Conservation (phyloP, 2,888 invertebrate species). For the Sisyra nigra region DNA sequence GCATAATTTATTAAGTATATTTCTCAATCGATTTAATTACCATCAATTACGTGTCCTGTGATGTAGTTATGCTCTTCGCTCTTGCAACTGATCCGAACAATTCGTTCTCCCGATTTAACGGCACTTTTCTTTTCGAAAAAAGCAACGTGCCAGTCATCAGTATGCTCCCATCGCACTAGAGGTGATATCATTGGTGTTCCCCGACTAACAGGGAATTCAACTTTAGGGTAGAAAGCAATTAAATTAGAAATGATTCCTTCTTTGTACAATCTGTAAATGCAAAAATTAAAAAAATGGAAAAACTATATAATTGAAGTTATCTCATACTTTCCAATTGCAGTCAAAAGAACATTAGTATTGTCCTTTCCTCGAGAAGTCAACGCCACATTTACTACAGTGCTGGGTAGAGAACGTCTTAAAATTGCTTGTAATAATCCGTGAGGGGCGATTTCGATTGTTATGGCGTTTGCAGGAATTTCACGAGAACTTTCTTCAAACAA, state of each 20-base stretch:
- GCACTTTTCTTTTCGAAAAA: constrained; percentile 50
- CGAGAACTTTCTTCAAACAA: constrained; percentile 68
- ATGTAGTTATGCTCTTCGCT: constrained; percentile 51
- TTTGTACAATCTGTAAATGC: constrained; percentile 49
- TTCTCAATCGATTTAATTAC: constrained; percentile 29
- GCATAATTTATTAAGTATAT: not conserved
- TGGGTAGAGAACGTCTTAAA: constrained; percentile 54
- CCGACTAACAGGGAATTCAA: constrained; percentile 69
- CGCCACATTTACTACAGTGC: constrained; percentile 55
- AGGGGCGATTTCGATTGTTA: constrained; percentile 79
- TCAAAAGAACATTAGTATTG: constrained; percentile 40
- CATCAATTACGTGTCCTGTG: constrained; percentile 71
- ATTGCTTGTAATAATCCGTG: constrained; percentile 82
- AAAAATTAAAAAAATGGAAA: constrained; percentile 11
- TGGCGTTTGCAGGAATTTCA: constrained; percentile 64
- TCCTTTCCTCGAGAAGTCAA: constrained; percentile 57
- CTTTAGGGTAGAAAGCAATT: constrained; percentile 56
- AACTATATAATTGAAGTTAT: not conserved
- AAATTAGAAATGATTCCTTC: constrained; percentile 60
- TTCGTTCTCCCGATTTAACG: constrained; percentile 47
- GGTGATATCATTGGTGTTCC: constrained; percentile 76
- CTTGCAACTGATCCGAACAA: constrained; percentile 37
- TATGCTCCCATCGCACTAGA: constrained; percentile 78
- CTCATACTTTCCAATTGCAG: constrained; percentile 46
- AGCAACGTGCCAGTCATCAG: constrained; percentile 55